phyloP scores from a whole-genome alignment of 2,888 invertebrate species.

The Scrobipalpa costella region DNA sequence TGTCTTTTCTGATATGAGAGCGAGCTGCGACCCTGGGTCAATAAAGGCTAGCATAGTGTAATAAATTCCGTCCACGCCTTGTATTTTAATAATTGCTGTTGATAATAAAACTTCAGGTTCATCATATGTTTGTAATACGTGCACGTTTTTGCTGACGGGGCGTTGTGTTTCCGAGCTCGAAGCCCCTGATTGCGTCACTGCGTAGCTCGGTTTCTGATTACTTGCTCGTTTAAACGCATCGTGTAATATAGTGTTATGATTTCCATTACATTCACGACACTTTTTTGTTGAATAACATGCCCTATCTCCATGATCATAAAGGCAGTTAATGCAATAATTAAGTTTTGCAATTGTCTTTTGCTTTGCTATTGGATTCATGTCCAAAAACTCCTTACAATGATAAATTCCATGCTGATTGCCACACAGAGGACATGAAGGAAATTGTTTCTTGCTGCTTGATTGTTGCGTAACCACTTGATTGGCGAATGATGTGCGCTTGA shows the following conservation, averaged over 20 bases:
- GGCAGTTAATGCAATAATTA: constrained; percentile 11
- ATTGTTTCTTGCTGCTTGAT: too few relatives aligned
- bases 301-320: constrained; percentile 11
- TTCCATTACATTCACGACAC: constrained; percentile 16
- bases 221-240: constrained; percentile 6
- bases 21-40: constrained; percentile 29
- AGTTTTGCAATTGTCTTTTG: constrained; percentile 12
- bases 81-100: constrained; percentile 25
- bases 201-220: background rate
- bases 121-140: constrained; percentile 13
- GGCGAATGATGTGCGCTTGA: too few relatives aligned
- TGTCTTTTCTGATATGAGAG: too few relatives aligned
- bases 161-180: background rate
- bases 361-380: background rate
- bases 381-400: constrained; percentile 21
- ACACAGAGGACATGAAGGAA: too few relatives aligned
- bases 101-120: too few relatives aligned
- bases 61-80: constrained; percentile 19
- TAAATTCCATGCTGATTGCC: constrained; percentile 19
- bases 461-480: too few relatives aligned
- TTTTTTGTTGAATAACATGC: constrained; percentile 18
- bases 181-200: background rate
- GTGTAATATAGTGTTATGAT: constrained; percentile 21
- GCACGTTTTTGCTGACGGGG: background rate
- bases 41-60: constrained; percentile 24